These are phyloP conservation scores for Papilio demoleus DNA, from an alignment of 2,888 invertebrate genomes.

Conservation along the genomic window DNA sequence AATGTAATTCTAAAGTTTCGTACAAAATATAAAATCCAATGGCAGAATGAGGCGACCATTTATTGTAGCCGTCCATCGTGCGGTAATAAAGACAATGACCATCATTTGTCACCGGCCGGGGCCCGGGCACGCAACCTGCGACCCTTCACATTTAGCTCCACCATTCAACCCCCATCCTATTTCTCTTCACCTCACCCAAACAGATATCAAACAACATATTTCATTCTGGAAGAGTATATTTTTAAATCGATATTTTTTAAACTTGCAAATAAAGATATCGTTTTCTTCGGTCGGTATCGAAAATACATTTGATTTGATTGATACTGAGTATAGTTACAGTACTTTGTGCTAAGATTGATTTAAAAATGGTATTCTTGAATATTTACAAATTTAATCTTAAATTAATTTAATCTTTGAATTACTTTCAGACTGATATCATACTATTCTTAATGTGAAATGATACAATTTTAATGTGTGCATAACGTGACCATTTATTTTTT, in stretches of 20 bases:
- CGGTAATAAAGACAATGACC: slow-evolving; percentile 73
- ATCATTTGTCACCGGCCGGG: slow-evolving; percentile 69
- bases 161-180: slow-evolving; percentile 21
- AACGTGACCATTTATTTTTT: too few species aligned
- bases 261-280: not conserved
- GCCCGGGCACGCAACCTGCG: slow-evolving; percentile 51
- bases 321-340: too few species aligned
- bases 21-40: slow-evolving; percentile 25
- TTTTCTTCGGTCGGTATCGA: too few species aligned
- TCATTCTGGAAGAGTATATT: not conserved
- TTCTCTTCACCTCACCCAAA: slow-evolving; percentile 13
- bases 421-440: not conserved
- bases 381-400: too few species aligned
- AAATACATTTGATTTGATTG: too few species aligned
- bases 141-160: slow-evolving; percentile 36
- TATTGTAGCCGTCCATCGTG: slow-evolving; percentile 42
- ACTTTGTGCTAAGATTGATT: too few species aligned
- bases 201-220: not conserved
- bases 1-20: not conserved
- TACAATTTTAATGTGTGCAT: not conserved
- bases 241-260: not conserved
- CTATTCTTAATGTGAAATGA: not conserved
- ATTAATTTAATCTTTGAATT: not conserved
- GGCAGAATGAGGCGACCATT: not conserved
- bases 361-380: too few species aligned